Percentiles rank a stretch among this genome's conserved stretches.
These are phyloP conservation scores for Onychostoma macrolepis DNA, from an alignment of 2,113 vertebrate genomes.

Conservation along the genomic window DNA sequence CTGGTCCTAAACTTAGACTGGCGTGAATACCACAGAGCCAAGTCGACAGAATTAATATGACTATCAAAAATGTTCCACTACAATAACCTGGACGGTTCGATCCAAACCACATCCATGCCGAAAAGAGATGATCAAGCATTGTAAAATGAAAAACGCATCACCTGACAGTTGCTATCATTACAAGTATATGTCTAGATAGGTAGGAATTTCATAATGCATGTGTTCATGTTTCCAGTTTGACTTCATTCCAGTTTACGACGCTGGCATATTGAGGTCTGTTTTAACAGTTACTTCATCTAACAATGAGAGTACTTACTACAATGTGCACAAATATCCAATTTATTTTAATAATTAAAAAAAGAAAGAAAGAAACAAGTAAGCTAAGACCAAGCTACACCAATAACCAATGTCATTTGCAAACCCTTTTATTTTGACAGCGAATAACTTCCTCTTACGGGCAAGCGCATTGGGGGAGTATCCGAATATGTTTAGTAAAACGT, in stretches of 20 bases:
- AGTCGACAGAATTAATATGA: conserved; percentile 58
- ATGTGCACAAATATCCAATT: background rate
- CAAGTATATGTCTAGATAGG: background rate
- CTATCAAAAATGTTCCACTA: conserved; percentile 64
- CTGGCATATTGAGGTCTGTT: background rate
- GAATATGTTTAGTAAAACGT: background rate
- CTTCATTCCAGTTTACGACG: background rate
- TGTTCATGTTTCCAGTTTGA: conserved; percentile 3
- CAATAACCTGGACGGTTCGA: conserved; percentile 71
- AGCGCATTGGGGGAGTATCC: background rate
- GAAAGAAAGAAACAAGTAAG: background rate
- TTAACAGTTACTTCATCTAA: background rate
- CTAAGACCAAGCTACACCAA: background rate
- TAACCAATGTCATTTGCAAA: background rate
- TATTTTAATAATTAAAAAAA: background rate
- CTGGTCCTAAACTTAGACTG: conserved; percentile 74
- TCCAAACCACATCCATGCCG: conserved; percentile 67
- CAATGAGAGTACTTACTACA: background rate
- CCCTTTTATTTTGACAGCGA: conserved; percentile 9
- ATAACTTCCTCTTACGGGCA: conserved; percentile 22
- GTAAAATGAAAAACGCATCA: conserved; percentile 15
- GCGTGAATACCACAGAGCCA: conserved; percentile 68
- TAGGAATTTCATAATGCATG: background rate
- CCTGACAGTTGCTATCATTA: background rate
- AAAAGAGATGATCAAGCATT: conserved; percentile 63